Percentiles rank a stretch among this genome's conserved stretches.
Evolutionary conservation across 2,888 invertebrate species (phyloP).

Genomic region (Perizoma affinitatum): DNA sequence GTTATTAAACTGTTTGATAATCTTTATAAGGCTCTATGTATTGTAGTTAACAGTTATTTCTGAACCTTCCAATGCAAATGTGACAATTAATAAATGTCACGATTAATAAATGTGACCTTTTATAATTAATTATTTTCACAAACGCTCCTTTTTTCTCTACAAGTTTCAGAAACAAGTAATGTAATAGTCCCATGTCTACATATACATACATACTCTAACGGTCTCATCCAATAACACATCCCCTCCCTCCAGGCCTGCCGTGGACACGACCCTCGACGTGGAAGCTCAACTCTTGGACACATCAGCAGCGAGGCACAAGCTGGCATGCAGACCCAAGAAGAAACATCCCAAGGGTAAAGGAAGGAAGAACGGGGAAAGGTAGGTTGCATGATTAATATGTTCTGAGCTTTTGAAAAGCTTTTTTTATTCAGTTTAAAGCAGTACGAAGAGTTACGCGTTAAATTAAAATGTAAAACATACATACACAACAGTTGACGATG

Average conservation of each 20-base stretch:
- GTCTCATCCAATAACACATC: constrained; percentile 45
- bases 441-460: not conserved
- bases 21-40: too few relatives aligned
- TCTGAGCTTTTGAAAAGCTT: not conserved
- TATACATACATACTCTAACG: constrained; percentile 41
- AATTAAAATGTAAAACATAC: too few relatives aligned
- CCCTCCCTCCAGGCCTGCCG: constrained; percentile 78
- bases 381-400: constrained; percentile 28
- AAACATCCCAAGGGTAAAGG: constrained; percentile 78
- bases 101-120: not conserved
- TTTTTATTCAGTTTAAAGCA: not conserved
- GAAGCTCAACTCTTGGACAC: constrained; percentile 86
- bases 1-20: too few relatives aligned
- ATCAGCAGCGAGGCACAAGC: constrained; percentile 89
- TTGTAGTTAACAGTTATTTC: not conserved
- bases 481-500: too few relatives aligned
- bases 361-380: constrained; percentile 48
- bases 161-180: constrained; percentile 1
- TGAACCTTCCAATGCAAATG: constrained; percentile 1
- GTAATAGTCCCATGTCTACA: constrained; percentile 17
- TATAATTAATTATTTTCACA: too few relatives aligned
- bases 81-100: too few relatives aligned
- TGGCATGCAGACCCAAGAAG: constrained; percentile 88
- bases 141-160: too few relatives aligned
- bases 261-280: constrained; percentile 85